phyloP scores from a whole-genome alignment of 92 coral and sea anemone genomes.

The Porites rus region DNA sequence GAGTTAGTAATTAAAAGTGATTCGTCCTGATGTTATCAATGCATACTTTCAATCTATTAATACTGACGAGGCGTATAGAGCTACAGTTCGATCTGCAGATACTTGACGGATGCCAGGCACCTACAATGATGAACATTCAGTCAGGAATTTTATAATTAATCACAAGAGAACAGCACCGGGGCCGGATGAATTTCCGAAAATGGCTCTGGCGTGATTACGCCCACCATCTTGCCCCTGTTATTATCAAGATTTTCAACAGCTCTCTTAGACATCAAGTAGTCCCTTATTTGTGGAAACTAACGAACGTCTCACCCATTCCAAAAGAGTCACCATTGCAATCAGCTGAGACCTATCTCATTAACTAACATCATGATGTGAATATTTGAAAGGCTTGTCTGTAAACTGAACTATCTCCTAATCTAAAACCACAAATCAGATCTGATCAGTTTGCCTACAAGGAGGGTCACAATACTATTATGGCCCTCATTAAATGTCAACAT shows the following conservation, averaged over 20 bases:
- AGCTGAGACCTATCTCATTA: too few species aligned
- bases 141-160: conserved; percentile 27
- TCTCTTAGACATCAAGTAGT: conserved; percentile 48
- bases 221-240: conserved; percentile 58
- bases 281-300: conserved; percentile 55
- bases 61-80: conserved; percentile 48
- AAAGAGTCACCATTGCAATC: conserved; percentile 49
- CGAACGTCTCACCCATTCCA: conserved; percentile 44
- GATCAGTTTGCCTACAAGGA: conserved; percentile 50
- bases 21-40: conserved; percentile 54
- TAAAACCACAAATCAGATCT: not conserved
- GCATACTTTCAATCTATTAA: conserved; percentile 58
- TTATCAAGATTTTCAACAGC: conserved; percentile 54
- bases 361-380: too few species aligned
- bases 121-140: conserved; percentile 16
- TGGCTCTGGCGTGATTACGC: conserved; percentile 71
- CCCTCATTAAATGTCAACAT: conserved; percentile 29
- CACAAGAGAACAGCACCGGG: conserved; percentile 56
- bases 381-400: too few species aligned
- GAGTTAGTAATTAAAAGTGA: conserved; percentile 23
- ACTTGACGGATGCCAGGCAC: conserved; percentile 54
- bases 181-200: conserved; percentile 64
- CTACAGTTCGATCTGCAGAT: conserved; percentile 28
- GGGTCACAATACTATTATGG: conserved; percentile 46
- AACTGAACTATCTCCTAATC: too few species aligned